Base-by-base conservation (phyloP, 35 echinoderm and acorn worm genomes). In the Chiridota heheva region DNA sequence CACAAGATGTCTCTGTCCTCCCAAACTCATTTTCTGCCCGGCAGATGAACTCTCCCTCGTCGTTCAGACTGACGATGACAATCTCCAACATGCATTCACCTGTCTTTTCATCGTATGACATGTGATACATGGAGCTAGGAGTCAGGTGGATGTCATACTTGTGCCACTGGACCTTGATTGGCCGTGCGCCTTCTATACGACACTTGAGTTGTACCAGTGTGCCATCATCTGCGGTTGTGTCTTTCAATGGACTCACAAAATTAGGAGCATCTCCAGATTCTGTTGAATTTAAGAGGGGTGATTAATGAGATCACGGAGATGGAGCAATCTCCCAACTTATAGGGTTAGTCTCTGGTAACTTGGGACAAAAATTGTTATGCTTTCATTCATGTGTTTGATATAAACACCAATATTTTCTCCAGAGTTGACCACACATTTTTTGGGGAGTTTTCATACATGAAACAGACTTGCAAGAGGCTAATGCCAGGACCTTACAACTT, bases 31-130 rank as follows among this genome's bases (percentile, higher is more conserved):
- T 96, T 43, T 85, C 69, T 2, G 92, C 87, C 36, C 67, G 70
- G 44, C 92, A 96, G 25, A 74, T 85, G 58, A 85, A 96, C 69
- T 78, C 77, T 13, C 87, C 92, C 2, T 90, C 81, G 57, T 96
- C 92, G 15, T 96, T 87, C 16, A 42, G 60, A 40, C 84, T 70
- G 16, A 96, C 87, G 24, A 84, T 82, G 40, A 78, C 87, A 34
- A 96, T 90, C 64, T 85, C 87, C 48, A 96, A 41, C 18, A 78
- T 73, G 45, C 92, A 96, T 0, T 65, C 40, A 16, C 92, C 92
- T 5, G 85, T 87, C 34, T 63, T 79, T 36, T 65, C 87, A 49
- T 93, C 75, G 75, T 78, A 78, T 25, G 75, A 78, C 75, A 78
- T 78, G 17, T 78, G 75, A n/a, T 78, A 78, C 75, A 78, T 78